Percentiles rank a stretch among this genome's conserved stretches.
Evolutionary conservation across 2,113 vertebrate species (phyloP).

Genomic region (Salvelinus sp.): DNA sequence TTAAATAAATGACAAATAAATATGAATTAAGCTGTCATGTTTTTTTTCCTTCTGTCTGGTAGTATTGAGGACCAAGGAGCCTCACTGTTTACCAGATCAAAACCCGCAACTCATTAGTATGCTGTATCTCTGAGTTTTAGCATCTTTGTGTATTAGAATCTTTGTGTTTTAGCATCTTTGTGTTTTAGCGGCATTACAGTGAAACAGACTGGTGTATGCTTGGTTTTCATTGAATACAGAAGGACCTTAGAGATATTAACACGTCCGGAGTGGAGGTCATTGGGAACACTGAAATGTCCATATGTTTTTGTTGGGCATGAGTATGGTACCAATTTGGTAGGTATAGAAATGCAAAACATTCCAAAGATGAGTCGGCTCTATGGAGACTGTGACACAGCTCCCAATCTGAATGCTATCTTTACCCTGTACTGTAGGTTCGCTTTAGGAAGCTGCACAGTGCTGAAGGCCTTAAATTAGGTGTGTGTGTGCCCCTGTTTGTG

Average conservation of each 20-base stretch:
- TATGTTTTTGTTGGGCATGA: too few relatives aligned
- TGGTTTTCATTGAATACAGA: background rate
- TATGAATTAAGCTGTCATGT: background rate
- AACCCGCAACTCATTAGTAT: background rate
- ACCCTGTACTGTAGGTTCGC: background rate
- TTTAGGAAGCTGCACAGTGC: background rate
- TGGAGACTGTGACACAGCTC: background rate
- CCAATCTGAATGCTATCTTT: background rate
- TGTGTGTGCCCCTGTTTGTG: background rate
- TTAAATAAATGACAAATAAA: slow-evolving; percentile 19
- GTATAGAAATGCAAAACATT: too few relatives aligned
- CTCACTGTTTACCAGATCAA: slow-evolving; percentile 7
- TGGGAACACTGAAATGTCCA: too few relatives aligned
- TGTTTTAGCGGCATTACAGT: background rate
- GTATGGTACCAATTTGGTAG: too few relatives aligned
- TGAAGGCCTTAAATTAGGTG: slow-evolving; percentile 54
- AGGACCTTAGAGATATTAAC: too few relatives aligned
- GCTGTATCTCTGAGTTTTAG: background rate
- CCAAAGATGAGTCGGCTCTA: background rate
- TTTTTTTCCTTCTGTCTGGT: background rate
- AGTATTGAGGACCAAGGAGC: background rate
- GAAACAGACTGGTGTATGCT: background rate
- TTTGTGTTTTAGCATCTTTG: background rate
- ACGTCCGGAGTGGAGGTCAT: too few relatives aligned
- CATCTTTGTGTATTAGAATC: background rate